Percentiles rank a stretch among this genome's conserved stretches.
Evolutionary conservation across 2,797 vertebrate genomes (phyloP).

Genomic region (Decapterus maruadsi): DNA sequence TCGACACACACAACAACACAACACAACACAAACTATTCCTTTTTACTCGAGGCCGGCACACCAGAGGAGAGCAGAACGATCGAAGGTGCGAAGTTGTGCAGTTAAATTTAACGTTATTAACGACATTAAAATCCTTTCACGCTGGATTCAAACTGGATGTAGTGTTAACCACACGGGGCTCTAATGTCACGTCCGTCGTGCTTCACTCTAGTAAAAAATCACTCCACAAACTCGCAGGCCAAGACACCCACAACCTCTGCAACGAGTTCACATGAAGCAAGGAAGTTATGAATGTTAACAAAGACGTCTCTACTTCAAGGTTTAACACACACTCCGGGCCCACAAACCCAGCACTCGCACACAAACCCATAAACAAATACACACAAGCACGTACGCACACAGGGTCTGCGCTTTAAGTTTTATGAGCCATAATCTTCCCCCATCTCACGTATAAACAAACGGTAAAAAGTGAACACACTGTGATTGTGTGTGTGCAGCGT

Average conservation of each 20-base stretch:
- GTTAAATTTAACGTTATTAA: constrained; percentile 29
- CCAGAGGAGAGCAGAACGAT: constrained; percentile 6
- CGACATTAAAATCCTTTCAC: constrained; percentile 32
- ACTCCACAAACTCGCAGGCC: constrained; percentile 1
- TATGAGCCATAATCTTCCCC: constrained; percentile 49
- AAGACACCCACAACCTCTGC: constrained; percentile 25
- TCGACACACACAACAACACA: constrained; percentile 3
- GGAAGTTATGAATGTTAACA: constrained; percentile 44
- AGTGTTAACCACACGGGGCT: constrained; percentile 17
- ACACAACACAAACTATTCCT: constrained; percentile 17
- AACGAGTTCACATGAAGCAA: constrained; percentile 6
- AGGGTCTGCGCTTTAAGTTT: constrained; percentile 29
- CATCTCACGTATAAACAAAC: constrained; percentile 55
- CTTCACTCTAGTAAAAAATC: constrained; percentile 25
- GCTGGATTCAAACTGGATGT: constrained; percentile 5
- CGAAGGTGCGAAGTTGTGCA: constrained; percentile 28
- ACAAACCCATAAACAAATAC: constrained; percentile 31
- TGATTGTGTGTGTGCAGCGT: neutral
- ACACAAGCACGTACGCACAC: constrained; percentile 29
- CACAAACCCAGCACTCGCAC: constrained; percentile 33
- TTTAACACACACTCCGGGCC: constrained; percentile 55
- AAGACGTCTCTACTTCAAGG: constrained; percentile 25
- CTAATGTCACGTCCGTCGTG: constrained; percentile 7
- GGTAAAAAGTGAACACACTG: constrained; percentile 49
- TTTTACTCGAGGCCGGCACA: constrained; percentile 14